Conservation (phyloP, 2,113 vertebrate species). For the Oreochromis tanganicae region DNA sequence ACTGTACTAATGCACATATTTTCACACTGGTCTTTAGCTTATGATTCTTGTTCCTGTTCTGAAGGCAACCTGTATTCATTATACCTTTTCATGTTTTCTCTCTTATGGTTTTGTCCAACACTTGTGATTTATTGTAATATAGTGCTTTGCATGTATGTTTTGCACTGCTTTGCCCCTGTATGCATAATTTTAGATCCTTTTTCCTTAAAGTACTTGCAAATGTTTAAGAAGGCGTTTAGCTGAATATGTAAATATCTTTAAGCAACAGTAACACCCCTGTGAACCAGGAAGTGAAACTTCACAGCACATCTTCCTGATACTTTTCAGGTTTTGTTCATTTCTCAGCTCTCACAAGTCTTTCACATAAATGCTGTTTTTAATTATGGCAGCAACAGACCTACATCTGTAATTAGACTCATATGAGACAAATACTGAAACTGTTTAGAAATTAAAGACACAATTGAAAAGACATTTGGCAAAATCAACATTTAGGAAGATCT, state of each 20-base stretch:
- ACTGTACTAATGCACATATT: neutral
- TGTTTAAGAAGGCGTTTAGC: neutral
- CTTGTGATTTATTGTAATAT: neutral
- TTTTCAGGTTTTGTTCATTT: neutral
- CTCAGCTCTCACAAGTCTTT: neutral
- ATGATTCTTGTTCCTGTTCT: neutral
- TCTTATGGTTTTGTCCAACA: neutral
- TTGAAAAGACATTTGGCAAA: neutral
- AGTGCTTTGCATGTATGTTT: neutral
- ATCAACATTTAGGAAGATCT: neutral
- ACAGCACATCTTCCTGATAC: neutral
- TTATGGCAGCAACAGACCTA: fast-evolving
- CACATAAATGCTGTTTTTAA: neutral
- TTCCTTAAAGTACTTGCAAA: neutral
- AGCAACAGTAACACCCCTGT: neutral
- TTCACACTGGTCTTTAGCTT: neutral
- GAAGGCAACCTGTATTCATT: neutral
- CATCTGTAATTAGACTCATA: neutral
- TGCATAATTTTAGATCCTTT: neutral
- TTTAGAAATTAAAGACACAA: neutral
- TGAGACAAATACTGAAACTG: neutral
- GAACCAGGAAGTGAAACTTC: neutral
- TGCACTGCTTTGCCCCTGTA: neutral
- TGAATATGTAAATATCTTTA: neutral
- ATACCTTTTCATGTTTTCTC: neutral